Percentiles rank a stretch among this genome's conserved stretches.
These are phyloP conservation scores for Triops cancriformis DNA, from an alignment of 1,140 invertebrate species.

Conservation along the genomic window DNA sequence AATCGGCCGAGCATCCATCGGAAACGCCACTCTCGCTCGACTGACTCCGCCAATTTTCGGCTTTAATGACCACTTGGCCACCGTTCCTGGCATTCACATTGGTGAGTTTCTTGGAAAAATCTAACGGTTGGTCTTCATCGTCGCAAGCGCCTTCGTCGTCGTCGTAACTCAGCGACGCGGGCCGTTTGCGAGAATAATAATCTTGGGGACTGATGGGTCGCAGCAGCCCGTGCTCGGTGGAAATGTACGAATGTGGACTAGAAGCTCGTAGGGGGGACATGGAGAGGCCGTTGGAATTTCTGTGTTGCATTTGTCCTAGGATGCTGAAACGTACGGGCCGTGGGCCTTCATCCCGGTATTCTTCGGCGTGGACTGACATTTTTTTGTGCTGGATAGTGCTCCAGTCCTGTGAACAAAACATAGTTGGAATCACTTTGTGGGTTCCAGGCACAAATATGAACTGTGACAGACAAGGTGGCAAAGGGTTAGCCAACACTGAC, in stretches of 20 bases:
- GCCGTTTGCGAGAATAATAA: background rate
- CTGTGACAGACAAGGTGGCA: background rate
- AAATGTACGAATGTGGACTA: background rate
- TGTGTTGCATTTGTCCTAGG: constrained; percentile 30
- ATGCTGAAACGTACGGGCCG: constrained; percentile 31
- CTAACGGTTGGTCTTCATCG: constrained; percentile 33
- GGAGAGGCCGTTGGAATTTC: background rate
- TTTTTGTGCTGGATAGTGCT: background rate
- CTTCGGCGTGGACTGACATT: constrained; percentile 22
- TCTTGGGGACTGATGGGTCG: background rate
- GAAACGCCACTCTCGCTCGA: constrained; percentile 31
- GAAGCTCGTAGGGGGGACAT: background rate
- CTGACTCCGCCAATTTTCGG: constrained; percentile 20
- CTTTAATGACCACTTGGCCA: background rate
- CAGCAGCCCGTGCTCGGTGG: background rate
- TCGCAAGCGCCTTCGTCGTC: constrained; percentile 23
- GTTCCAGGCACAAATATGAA: background rate
- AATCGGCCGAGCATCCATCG: constrained; percentile 18
- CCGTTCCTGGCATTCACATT: background rate
- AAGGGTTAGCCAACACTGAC: background rate
- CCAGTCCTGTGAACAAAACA: background rate
- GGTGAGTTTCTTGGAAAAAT: constrained; percentile 36
- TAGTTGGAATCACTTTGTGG: background rate
- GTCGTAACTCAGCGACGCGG: constrained; percentile 8
- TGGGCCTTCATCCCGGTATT: constrained; percentile 24